These are phyloP conservation scores for Pristionchus fissidentatus DNA, from an alignment of 2,888 invertebrate genomes.

Conservation along the genomic window DNA sequence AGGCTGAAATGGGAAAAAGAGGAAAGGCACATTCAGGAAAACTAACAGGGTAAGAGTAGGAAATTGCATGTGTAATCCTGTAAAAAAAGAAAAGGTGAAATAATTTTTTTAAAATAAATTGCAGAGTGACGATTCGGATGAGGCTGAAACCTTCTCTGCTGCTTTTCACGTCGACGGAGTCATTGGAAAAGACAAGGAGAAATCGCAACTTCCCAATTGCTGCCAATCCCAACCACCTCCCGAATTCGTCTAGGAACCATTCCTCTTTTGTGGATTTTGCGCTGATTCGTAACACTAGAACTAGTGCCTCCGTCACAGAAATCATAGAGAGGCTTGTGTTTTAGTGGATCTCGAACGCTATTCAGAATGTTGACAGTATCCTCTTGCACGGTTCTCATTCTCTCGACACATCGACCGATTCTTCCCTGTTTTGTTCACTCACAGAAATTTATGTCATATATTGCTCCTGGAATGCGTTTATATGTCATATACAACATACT, in stretches of 20 bases:
- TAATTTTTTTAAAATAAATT: too few relatives aligned
- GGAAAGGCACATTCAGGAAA: too few relatives aligned
- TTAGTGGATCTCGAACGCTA: background rate
- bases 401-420: conserved; percentile 27
- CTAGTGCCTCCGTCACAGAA: background rate
- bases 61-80: too few relatives aligned
- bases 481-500: too few relatives aligned
- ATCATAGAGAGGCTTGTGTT: background rate
- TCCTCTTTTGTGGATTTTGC: too few relatives aligned
- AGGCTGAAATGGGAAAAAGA: background rate
- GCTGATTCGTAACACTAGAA: background rate
- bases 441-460: too few relatives aligned
- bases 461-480: too few relatives aligned
- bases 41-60: too few relatives aligned
- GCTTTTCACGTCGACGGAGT: conserved; percentile 76
- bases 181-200: conserved; percentile 67
- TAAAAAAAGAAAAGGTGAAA: too few relatives aligned
- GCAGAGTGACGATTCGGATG: conserved; percentile 65
- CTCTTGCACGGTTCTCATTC: background rate
- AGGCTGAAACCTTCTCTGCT: conserved; percentile 59
- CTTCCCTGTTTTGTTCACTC: background rate
- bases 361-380: too few relatives aligned
- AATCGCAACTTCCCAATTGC: conserved; percentile 23
- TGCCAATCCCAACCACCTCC: conserved; percentile 56
- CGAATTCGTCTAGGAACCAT: conserved; percentile 60